These are phyloP conservation scores for Chorisops tibialis DNA, from an alignment of 2,888 invertebrate species.

Conservation along the genomic window DNA sequence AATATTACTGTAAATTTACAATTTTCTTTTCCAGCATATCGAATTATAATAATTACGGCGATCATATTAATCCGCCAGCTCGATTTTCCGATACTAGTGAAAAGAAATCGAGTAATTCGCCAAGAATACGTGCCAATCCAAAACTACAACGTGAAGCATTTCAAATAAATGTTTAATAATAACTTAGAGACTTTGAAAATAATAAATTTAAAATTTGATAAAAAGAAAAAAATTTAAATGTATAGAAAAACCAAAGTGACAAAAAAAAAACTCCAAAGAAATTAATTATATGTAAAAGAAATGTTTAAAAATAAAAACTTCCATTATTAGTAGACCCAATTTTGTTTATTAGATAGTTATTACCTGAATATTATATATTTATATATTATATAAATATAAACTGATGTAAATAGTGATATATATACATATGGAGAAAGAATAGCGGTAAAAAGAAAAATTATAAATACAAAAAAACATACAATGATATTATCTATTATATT, in stretches of 20 bases:
- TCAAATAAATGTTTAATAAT: constrained; percentile 71
- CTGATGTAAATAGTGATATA: constrained; percentile 31
- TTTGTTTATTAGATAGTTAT: constrained; percentile 32
- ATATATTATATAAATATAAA: constrained; percentile 14
- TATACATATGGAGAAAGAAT: constrained; percentile 9
- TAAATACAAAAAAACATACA: constrained; percentile 11
- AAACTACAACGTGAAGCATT: constrained; percentile 67
- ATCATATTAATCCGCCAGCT: constrained; percentile 80
- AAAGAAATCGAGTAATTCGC: constrained; percentile 51
- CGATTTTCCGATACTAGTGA: constrained; percentile 71
- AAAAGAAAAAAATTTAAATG: no score
- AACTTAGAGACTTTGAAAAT: not conserved
- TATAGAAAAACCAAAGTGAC: constrained; percentile 19
- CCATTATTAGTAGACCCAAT: not conserved
- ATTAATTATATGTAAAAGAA: no score
- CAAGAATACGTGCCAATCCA: constrained; percentile 54
- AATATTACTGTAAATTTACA: no score
- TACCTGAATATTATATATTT: constrained; percentile 28
- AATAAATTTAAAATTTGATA: no score
- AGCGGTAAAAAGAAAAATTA: no score
- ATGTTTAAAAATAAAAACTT: not conserved
- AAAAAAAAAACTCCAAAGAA: constrained; percentile 13
- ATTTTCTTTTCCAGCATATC: constrained; percentile 61
- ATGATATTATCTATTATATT: constrained; percentile 2
- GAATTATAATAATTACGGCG: constrained; percentile 76